Conservation (phyloP, 2,888 invertebrate genomes). For the Eupithecia subumbrata region DNA sequence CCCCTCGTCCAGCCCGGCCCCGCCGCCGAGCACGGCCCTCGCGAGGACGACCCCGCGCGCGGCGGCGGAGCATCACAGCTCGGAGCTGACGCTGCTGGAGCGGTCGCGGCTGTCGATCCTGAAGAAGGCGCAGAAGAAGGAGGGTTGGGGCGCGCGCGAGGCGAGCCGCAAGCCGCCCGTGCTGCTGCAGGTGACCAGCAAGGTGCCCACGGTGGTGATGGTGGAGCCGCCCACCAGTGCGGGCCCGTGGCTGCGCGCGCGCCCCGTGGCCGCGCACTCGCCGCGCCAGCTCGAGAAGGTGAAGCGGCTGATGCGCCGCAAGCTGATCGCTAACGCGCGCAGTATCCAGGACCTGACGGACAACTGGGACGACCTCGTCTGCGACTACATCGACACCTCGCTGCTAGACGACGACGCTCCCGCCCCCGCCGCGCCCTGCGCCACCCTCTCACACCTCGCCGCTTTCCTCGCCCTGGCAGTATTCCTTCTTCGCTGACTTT, state of each 20-base stretch:
- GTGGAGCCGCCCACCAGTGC: conserved; percentile 59
- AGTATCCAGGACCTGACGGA: conserved; percentile 69
- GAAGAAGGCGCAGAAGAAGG: conserved; percentile 67
- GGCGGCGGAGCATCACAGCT: not conserved
- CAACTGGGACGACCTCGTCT: conserved; percentile 73
- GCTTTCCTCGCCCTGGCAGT: not conserved
- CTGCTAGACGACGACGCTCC: conserved; percentile 38
- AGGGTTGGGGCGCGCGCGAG: conserved; percentile 47
- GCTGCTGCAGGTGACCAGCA: conserved; percentile 64
- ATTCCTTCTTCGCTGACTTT: not conserved
- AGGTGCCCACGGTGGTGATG: conserved; percentile 66
- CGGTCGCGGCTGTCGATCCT: conserved; percentile 72
- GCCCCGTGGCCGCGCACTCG: conserved; percentile 56
- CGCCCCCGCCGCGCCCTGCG: not conserved
- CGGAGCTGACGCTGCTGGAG: conserved; percentile 65
- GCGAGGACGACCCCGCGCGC: conserved; percentile 17
- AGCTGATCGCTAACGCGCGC: conserved; percentile 63
- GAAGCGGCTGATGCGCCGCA: conserved; percentile 69
- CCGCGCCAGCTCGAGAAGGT: conserved; percentile 60
- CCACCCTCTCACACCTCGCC: not conserved
- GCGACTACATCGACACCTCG: conserved; percentile 71
- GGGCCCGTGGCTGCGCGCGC: conserved; percentile 54
- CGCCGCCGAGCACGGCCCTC: not conserved
- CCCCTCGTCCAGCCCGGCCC: not conserved
- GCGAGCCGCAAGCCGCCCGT: conserved; percentile 69